Evolutionary conservation across 1,140 invertebrate species (phyloP).

Genomic region (Drosophila virilis): DNA sequence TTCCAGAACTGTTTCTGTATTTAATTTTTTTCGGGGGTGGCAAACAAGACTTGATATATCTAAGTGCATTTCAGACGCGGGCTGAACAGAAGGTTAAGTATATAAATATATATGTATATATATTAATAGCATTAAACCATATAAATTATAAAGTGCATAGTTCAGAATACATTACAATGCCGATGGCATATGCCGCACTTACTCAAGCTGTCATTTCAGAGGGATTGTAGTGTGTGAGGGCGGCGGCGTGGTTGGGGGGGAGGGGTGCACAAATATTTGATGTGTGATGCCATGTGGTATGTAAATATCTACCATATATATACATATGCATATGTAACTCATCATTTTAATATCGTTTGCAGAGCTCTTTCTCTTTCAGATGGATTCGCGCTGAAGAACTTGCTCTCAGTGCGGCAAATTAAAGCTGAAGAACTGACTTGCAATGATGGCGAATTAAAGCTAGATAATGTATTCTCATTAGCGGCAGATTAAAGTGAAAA

Average conservation of each 20-base stretch:
- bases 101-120: constrained; percentile 17
- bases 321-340: not conserved
- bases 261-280: constrained; percentile 3
- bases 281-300: constrained; percentile 30
- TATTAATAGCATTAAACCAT: constrained; percentile 66
- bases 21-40: constrained; percentile 43
- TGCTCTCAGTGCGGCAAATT: not conserved
- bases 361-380: not conserved
- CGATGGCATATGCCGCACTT: constrained; percentile 23
- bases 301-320: not conserved
- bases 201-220: constrained; percentile 48
- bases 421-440: not conserved
- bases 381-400: not conserved
- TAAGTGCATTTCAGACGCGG: constrained; percentile 34
- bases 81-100: constrained; percentile 64
- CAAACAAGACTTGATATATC: constrained; percentile 39
- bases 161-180: constrained; percentile 59
- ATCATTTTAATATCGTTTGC: constrained; percentile 21
- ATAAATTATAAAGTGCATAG: constrained; percentile 62
- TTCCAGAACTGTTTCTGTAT: constrained; percentile 17
- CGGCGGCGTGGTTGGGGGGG: not conserved
- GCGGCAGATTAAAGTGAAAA: no score
- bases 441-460: no score
- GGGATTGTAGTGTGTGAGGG: not conserved
- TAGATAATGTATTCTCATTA: no score